Percentiles rank a stretch among this genome's conserved stretches.
Evolutionary conservation across 1,140 invertebrate genomes (phyloP).

Genomic region (Drosophila repleta): DNA sequence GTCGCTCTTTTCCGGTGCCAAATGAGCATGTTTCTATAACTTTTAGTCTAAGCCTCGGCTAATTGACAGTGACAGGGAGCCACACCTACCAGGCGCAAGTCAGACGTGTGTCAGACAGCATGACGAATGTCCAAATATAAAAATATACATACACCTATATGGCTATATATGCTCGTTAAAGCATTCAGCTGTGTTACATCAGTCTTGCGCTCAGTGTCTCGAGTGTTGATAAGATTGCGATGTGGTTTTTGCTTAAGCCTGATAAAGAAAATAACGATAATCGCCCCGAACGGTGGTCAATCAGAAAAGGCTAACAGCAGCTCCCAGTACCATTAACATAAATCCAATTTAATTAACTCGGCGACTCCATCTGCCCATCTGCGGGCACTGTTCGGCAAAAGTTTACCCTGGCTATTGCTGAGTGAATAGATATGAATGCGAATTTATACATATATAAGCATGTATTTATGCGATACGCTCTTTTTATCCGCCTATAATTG

Average conservation of each 20-base stretch:
- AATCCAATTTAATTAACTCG: constrained; percentile 71
- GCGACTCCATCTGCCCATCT: constrained; percentile 11
- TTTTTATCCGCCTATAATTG: constrained; percentile 74
- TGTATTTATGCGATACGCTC: constrained; percentile 35
- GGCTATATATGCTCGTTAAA: constrained; percentile 26
- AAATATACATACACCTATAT: constrained; percentile 2
- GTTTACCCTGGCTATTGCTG: constrained; percentile 29
- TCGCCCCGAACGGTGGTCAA: constrained; percentile 38
- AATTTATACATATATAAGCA: neutral
- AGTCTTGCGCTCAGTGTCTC: neutral
- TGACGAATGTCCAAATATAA: constrained; percentile 38
- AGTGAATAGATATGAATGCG: constrained; percentile 16
- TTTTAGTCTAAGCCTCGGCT: constrained; percentile 40
- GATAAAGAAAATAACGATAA: constrained; percentile 22
- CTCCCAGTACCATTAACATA: constrained; percentile 44
- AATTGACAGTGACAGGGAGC: constrained; percentile 42
- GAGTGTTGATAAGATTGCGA: constrained; percentile 50
- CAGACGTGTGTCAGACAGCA: constrained; percentile 20
- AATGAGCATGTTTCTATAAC: constrained; percentile 18
- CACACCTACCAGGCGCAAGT: constrained; percentile 34
- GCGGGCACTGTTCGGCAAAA: constrained; percentile 13
- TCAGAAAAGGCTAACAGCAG: constrained; percentile 33
- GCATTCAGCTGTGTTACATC: constrained; percentile 44
- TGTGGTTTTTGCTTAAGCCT: neutral
- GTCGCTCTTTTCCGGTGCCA: constrained; percentile 30